Percentiles rank a stretch among this genome's conserved stretches.
Conservation (phyloP, 2,888 invertebrate species). For the Schizotus pectinicornis region DNA sequence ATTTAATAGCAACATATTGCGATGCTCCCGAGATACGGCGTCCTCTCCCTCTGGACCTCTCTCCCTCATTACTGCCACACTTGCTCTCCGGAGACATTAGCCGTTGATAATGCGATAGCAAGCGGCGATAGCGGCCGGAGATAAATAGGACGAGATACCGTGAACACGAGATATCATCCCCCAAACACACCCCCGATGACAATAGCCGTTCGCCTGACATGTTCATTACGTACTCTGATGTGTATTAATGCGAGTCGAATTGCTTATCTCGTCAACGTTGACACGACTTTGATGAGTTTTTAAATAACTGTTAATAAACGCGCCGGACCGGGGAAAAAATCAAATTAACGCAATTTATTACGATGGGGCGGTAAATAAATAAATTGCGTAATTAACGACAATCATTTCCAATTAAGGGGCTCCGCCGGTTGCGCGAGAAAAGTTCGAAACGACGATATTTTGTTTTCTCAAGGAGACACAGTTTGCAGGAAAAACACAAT, state of each 20-base stretch:
- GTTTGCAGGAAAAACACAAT: no score
- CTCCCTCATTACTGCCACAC: conserved; percentile 15
- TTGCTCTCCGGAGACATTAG: conserved; percentile 47
- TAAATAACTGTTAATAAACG: conserved; percentile 37
- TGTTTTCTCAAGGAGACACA: no score
- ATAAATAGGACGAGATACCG: conserved; percentile 44
- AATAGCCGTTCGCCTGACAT: conserved; percentile 51
- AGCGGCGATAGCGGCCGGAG: conserved; percentile 43
- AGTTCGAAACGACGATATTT: no score
- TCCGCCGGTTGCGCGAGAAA: no score
- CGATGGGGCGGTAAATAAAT: no score
- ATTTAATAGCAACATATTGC: conserved; percentile 41
- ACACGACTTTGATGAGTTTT: conserved; percentile 49
- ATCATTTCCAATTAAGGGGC: no score
- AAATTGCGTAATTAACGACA: no score
- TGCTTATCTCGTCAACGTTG: conserved; percentile 43
- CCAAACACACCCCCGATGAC: conserved; percentile 39
- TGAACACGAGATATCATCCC: conserved; percentile 41
- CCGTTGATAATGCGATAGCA: conserved; percentile 40
- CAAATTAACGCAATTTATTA: background rate
- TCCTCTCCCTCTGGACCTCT: no score
- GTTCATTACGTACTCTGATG: conserved; percentile 52
- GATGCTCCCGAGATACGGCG: conserved; percentile 32
- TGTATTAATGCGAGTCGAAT: conserved; percentile 50
- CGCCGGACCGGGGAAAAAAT: conserved; percentile 16